Conservation (phyloP, 2,888 invertebrate species). For the Thecophora atra region DNA sequence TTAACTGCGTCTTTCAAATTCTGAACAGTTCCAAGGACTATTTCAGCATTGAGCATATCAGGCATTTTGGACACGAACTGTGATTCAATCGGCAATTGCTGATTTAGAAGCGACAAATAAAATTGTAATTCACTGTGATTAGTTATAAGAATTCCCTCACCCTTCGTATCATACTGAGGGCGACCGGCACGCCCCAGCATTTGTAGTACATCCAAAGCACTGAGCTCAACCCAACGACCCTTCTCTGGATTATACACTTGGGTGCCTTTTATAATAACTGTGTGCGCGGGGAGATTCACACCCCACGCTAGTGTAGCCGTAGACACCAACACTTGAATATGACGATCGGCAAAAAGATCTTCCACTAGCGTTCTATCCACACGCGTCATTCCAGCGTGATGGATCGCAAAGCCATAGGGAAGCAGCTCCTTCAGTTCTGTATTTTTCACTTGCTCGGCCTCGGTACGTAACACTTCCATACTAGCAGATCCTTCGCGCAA, state of each 20-base stretch:
- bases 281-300: slow-evolving; percentile 98
- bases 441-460: slow-evolving; percentile 98
- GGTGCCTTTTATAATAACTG: slow-evolving; percentile 94
- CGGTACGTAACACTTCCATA: slow-evolving; percentile 94
- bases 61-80: slow-evolving; percentile 93
- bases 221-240: slow-evolving; percentile 97
- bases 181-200: slow-evolving; percentile 98
- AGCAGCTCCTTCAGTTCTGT: slow-evolving; percentile 93
- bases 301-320: slow-evolving; percentile 99
- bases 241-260: slow-evolving; percentile 98
- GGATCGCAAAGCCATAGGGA: slow-evolving; percentile 99
- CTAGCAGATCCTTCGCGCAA: slow-evolving; percentile 96
- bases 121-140: slow-evolving; percentile 99
- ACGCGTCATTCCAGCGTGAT: slow-evolving; percentile 99
- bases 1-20: slow-evolving; percentile 88
- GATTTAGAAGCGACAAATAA: slow-evolving; percentile 96
- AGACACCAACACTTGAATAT: slow-evolving; percentile 97
- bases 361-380: slow-evolving; percentile 98
- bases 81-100: slow-evolving; percentile 97
- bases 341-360: slow-evolving; percentile 97
- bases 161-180: slow-evolving; percentile 98
- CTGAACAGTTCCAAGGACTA: slow-evolving; percentile 91
- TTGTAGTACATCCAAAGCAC: slow-evolving; percentile 96
- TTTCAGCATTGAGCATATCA: slow-evolving; percentile 97
- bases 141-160: slow-evolving; percentile 95